Base-by-base conservation (phyloP, 2,888 invertebrate genomes). In the Steinernema carpocapsae region DNA sequence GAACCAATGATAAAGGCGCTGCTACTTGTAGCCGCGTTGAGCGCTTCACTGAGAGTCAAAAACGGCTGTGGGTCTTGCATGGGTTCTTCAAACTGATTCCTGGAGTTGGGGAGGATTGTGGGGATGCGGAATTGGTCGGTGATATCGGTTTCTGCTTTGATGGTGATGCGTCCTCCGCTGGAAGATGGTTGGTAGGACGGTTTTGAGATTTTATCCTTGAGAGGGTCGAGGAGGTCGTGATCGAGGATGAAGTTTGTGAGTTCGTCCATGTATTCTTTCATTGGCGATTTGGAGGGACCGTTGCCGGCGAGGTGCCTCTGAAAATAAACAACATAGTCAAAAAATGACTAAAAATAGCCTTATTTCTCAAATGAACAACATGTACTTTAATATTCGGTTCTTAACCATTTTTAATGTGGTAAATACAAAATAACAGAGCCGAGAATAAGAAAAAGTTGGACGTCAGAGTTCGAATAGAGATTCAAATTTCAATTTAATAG, bases 201-300 rank as follows among this genome's bases (percentile, higher is more conserved):
- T 24, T 52, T 29, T 52, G 52, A 7, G 17, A 46, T 29, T 75
- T 75, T 56, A 6, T 56, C 56, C 17, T 56, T 56, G 24, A 56
- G 22, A 6, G 56, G 56, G 6, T 56, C 56, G 6, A 56, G 22
- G 6, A 56, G 14, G 26, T 56, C 56, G 56, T 14, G 12, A 24
- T 56, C 56, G 6, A 24, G 56, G 7, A 56, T 26, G 26, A 56
- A 56, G 26, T 26, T 56, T 6, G 56, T 56, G 22, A 56, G 26
- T 24, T 56, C 56, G 2, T 56, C 6, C 2, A 26, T 26, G 26
- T 6, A 56, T 24, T 14, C 22, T 17, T 24, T 10, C 26, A 19
- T 14, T 17, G 56, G 56, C 26, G 12, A 12, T 24, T 17, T 22
- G 22, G 24, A 3, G 22, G 56, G 56, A 2, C 56, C 56, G 26